Evolutionary conservation across 1,140 invertebrate genomes (phyloP).

Genomic region (Heliconius hewitsoni): DNA sequence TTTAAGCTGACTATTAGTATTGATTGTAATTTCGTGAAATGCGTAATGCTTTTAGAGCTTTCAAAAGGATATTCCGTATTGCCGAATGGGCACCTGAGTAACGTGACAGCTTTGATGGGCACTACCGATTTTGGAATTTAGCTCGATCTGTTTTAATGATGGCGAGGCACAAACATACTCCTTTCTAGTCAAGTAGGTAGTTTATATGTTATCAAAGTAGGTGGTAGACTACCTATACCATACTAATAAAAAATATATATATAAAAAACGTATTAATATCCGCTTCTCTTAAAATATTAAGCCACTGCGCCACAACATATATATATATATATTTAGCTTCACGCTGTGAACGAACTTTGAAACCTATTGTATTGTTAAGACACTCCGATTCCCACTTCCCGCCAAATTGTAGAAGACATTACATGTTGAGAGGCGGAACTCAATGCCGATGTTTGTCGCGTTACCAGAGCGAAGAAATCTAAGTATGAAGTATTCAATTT

Average conservation of each 20-base stretch:
- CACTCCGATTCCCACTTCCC: no score
- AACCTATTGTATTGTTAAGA: not conserved
- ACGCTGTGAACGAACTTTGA: not conserved
- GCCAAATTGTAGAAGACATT: no score
- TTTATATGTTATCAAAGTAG: no score
- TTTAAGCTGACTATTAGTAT: not conserved
- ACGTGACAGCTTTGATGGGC: not conserved
- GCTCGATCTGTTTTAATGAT: not conserved
- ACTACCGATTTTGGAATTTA: constrained; percentile 3
- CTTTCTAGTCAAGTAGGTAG: not conserved
- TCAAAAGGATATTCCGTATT: constrained; percentile 6
- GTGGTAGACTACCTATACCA: no score
- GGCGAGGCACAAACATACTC: not conserved
- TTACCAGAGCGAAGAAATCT: no score
- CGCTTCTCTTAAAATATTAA: no score
- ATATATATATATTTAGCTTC: not conserved
- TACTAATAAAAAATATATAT: no score
- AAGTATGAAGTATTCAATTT: no score
- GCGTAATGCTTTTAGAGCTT: constrained; percentile 1
- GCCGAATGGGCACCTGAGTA: not conserved
- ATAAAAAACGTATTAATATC: no score
- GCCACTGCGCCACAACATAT: no score
- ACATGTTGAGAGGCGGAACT: not conserved
- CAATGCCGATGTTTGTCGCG: not conserved
- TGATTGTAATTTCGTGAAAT: not conserved